Conservation (phyloP, 2,797 vertebrate species). For the Galagoides demidoff region DNA sequence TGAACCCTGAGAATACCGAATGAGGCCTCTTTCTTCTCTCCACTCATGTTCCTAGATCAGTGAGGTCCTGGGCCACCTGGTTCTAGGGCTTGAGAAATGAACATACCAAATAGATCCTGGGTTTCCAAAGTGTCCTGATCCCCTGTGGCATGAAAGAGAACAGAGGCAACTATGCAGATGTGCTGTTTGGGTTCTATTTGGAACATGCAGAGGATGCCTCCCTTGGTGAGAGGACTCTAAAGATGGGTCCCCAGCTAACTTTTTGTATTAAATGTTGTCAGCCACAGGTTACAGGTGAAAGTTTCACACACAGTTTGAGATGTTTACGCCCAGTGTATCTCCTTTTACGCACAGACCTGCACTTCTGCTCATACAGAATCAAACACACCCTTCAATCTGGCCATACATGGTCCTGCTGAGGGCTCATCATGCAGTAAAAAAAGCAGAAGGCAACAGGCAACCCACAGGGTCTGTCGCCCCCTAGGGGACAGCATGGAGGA, state of each 20-base stretch:
- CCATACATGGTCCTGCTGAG: neutral
- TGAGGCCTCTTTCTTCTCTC: neutral
- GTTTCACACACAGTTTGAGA: neutral
- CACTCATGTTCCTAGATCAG: slow-evolving; percentile 37
- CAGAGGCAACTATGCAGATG: neutral
- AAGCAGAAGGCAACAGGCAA: neutral
- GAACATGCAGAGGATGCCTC: neutral
- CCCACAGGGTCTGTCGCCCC: neutral
- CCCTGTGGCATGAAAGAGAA: slow-evolving; percentile 28
- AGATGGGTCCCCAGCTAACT: neutral
- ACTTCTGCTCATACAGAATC: neutral
- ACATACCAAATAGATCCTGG: neutral
- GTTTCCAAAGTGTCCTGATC: neutral
- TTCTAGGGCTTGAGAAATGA: neutral
- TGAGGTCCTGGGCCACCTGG: neutral
- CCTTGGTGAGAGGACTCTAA: neutral
- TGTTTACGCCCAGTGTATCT: neutral
- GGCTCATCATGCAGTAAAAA: neutral
- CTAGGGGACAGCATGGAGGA: neutral
- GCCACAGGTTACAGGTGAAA: neutral
- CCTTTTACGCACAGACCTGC: neutral
- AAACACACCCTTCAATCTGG: neutral
- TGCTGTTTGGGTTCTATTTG: neutral
- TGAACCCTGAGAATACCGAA: slow-evolving; percentile 28
- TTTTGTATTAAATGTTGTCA: neutral